Conservation (phyloP, 2,113 vertebrate genomes). For the Otolemur garnettii region DNA sequence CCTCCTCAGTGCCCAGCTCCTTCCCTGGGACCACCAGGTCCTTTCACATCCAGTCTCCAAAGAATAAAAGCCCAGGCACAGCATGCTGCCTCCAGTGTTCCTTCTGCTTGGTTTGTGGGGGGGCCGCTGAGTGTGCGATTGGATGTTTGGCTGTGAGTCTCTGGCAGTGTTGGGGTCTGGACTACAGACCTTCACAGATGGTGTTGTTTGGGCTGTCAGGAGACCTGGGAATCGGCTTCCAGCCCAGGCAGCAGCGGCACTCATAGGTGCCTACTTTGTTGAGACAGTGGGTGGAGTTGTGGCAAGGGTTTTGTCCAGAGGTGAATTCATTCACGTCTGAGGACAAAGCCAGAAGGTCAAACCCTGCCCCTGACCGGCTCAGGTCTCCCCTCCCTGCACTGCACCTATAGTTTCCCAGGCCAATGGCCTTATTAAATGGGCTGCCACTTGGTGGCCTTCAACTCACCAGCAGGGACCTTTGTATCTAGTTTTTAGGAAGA, state of each 20-base stretch:
- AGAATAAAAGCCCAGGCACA: background rate
- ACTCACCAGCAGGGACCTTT: background rate
- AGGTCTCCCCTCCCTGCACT: background rate
- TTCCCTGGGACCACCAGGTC: background rate
- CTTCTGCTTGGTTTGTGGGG: background rate
- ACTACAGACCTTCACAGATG: slow-evolving; percentile 39
- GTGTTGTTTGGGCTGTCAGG: slow-evolving; percentile 55
- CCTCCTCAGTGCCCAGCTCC: background rate
- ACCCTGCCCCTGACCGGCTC: background rate
- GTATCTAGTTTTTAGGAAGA: background rate
- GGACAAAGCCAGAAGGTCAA: slow-evolving; percentile 44
- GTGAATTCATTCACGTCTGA: slow-evolving; percentile 53
- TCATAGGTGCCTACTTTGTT: background rate
- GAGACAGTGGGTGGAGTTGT: slow-evolving; percentile 57
- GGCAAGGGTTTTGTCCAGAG: background rate
- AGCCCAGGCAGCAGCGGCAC: slow-evolving; percentile 60
- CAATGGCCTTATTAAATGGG: background rate
- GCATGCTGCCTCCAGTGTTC: background rate
- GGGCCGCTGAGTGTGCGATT: background rate
- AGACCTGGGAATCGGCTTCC: slow-evolving; percentile 50
- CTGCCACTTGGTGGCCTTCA: background rate
- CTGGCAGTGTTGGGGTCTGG: background rate
- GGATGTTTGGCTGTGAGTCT: background rate
- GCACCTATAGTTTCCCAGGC: too few species aligned
- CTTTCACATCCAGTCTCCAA: background rate